Conservation (phyloP, 2,113 vertebrate genomes). For the Callipepla californica region DNA sequence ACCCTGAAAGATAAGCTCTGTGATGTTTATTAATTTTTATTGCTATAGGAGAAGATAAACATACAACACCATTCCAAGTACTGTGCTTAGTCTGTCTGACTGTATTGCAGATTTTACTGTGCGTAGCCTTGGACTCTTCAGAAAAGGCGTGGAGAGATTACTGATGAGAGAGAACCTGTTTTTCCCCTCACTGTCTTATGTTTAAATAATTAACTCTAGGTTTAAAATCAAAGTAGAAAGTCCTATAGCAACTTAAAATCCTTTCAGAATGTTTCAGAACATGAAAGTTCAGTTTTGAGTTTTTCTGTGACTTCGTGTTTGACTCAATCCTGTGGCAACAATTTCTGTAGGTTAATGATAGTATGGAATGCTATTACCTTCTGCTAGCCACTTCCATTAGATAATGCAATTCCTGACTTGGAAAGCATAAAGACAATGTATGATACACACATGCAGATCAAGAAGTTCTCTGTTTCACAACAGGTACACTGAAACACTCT, state of each 20-base stretch:
- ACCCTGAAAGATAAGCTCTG: neutral
- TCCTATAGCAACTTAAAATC: neutral
- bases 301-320: neutral
- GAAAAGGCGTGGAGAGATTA: neutral
- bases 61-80: neutral
- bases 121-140: neutral
- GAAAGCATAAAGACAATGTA: neutral
- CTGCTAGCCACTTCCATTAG: neutral
- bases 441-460: neutral
- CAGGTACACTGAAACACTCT: neutral
- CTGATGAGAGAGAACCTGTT: neutral
- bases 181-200: neutral
- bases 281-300: neutral
- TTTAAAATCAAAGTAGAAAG: neutral
- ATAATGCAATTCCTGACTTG: neutral
- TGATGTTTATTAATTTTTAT: neutral
- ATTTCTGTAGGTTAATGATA: neutral
- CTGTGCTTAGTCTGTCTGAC: neutral
- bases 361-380: neutral
- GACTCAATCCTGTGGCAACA: neutral
- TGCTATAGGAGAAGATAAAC: slow-evolving; percentile 4
- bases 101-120: neutral
- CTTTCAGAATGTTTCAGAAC: neutral
- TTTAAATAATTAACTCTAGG: neutral
- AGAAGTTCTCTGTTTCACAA: neutral